phyloP scores from a whole-genome alignment of 1,140 invertebrate genomes.

The Lepidurus couesii region DNA sequence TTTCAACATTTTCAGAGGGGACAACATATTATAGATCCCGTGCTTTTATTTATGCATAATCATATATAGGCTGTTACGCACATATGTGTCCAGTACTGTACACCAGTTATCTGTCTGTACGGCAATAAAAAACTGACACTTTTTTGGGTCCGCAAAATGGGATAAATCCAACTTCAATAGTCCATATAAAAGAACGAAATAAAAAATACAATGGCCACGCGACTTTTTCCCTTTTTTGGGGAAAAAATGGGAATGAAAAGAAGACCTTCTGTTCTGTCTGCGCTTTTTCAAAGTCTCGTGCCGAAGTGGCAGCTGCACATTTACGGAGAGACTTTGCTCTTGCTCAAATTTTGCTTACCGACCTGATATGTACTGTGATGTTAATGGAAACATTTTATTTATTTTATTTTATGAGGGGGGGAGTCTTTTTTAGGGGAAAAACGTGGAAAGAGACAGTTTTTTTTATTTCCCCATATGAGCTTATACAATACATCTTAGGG shows the following conservation, averaged over 20 bases:
- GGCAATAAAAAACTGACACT: background rate
- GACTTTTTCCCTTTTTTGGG: conserved; percentile 8
- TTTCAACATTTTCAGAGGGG: background rate
- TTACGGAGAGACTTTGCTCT: background rate
- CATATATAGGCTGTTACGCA: background rate
- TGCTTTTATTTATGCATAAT: background rate
- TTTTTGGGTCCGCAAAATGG: background rate
- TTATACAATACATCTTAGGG: background rate
- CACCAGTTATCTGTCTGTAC: background rate
- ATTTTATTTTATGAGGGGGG: background rate
- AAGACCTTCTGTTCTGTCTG: background rate
- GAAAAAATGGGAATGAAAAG: conserved; percentile 20
- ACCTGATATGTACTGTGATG: conserved; percentile 7
- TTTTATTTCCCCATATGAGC: background rate
- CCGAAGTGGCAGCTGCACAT: conserved; percentile 4
- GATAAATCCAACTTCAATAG: background rate
- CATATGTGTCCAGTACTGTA: conserved; percentile 6
- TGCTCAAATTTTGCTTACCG: background rate
- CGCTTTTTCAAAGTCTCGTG: conserved; percentile 13
- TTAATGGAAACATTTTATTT: conserved; percentile 13
- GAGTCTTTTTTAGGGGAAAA: background rate
- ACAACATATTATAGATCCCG: background rate
- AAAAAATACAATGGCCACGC: conserved; percentile 18
- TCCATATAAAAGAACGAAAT: background rate
- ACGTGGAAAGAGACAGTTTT: background rate